Percentiles rank a stretch among this genome's conserved stretches.
phyloP scores from a whole-genome alignment of 2,888 invertebrate genomes.

The Prosapia bicincta region DNA sequence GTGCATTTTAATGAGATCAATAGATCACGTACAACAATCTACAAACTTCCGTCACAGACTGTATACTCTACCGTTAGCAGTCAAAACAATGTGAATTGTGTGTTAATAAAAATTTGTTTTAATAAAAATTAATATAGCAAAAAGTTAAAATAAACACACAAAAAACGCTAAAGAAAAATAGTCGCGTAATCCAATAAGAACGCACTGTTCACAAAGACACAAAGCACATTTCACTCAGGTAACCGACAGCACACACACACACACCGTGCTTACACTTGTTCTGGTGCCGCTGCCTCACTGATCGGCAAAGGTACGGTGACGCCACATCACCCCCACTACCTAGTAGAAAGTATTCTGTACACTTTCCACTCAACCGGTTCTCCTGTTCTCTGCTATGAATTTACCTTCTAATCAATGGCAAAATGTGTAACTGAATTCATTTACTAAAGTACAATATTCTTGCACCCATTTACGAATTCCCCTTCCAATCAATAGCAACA shows the following conservation, averaged over 20 bases:
- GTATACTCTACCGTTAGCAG: too few relatives aligned
- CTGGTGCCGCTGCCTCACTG: not conserved
- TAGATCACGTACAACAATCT: too few relatives aligned
- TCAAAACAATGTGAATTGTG: too few relatives aligned
- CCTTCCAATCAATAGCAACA: too few relatives aligned
- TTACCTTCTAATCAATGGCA: not conserved
- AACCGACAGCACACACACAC: not conserved
- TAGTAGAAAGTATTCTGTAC: not conserved
- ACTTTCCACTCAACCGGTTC: conserved; percentile 2
- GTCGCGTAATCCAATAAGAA: not conserved
- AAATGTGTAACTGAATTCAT: not conserved
- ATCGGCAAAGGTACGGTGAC: not conserved
- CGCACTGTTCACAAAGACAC: not conserved
- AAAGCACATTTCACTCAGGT: not conserved
- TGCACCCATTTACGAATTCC: too few relatives aligned
- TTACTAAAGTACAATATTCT: too few relatives aligned
- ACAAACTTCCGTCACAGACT: too few relatives aligned
- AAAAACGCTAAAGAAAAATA: not conserved
- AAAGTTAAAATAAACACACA: too few relatives aligned
- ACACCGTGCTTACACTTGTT: not conserved
- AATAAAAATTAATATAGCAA: too few relatives aligned
- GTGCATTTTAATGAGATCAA: too few relatives aligned
- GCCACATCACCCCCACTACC: not conserved
- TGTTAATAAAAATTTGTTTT: too few relatives aligned
- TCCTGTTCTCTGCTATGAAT: not conserved